Evolutionary conservation across 2,888 invertebrate species (phyloP).

Genomic region (Steinernema carpocapsae): DNA sequence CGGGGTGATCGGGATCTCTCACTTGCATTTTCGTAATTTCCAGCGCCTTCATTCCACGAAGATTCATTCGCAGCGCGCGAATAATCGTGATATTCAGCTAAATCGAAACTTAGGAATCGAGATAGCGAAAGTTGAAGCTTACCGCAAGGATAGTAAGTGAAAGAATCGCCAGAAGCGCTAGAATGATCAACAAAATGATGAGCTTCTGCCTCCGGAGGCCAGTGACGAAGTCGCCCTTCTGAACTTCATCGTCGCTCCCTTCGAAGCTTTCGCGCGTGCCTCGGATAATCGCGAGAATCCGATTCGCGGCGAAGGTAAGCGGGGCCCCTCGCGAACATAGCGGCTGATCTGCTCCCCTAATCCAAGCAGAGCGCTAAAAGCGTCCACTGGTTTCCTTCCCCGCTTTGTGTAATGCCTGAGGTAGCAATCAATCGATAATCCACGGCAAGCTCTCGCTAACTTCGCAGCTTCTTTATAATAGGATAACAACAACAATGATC

Average conservation of each 20-base stretch:
- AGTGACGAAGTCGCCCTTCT: constrained; percentile 37
- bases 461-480: background rate
- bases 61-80: constrained; percentile 57
- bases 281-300: background rate
- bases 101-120: constrained; percentile 28
- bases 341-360: background rate
- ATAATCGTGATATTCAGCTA: constrained; percentile 63
- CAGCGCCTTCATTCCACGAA: constrained; percentile 58
- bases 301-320: constrained; percentile 16
- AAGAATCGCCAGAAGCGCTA: constrained; percentile 48
- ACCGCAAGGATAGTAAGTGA: constrained; percentile 57
- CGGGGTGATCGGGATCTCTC: background rate
- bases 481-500: background rate
- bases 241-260: background rate
- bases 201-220: constrained; percentile 46
- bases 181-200: constrained; percentile 47
- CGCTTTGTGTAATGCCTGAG: background rate
- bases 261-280: constrained; percentile 18
- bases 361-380: background rate
- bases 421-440: background rate
- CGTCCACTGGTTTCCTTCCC: background rate
- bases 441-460: too few relatives aligned
- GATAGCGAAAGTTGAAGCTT: constrained; percentile 37
- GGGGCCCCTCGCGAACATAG: constrained; percentile 14
- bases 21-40: constrained; percentile 48